phyloP scores from a whole-genome alignment of 2,888 invertebrate genomes.

The Tetanocera ferruginea region DNA sequence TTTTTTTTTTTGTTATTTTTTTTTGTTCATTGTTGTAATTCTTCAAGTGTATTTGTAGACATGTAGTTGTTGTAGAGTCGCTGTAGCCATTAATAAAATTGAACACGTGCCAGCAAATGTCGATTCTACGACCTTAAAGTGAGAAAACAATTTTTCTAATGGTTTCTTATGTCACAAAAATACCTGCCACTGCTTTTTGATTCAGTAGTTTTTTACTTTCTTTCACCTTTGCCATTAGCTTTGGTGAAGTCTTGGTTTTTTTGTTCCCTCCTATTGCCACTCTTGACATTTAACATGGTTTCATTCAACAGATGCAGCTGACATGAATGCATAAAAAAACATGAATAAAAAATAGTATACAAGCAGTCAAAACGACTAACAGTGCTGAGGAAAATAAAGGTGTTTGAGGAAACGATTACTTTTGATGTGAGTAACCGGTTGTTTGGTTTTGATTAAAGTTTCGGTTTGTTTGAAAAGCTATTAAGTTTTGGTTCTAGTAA shows the following conservation, averaged over 20 bases:
- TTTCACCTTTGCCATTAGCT: neutral
- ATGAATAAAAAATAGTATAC: too few species aligned
- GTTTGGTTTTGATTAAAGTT: too few species aligned
- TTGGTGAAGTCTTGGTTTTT: slow-evolving; percentile 8
- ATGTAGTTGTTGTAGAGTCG: neutral
- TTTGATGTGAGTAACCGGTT: too few species aligned
- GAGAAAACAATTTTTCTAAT: slow-evolving; percentile 43
- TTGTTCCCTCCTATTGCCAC: neutral
- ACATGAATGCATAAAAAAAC: neutral
- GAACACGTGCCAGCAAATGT: slow-evolving; percentile 43
- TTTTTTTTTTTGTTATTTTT: neutral
- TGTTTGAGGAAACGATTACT: neutral
- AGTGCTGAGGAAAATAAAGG: neutral
- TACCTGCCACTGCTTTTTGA: neutral
- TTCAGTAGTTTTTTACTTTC: neutral
- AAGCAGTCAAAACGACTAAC: neutral
- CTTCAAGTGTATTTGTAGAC: neutral
- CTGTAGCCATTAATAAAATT: slow-evolving; percentile 46
- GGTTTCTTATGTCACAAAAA: slow-evolving; percentile 10
- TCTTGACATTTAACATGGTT: slow-evolving; percentile 34
- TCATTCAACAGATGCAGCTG: slow-evolving; percentile 5
- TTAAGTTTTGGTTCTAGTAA: too few species aligned
- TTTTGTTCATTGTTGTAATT: neutral
- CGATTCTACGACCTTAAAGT: slow-evolving; percentile 22
- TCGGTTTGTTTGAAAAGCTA: too few species aligned